Percentiles rank a stretch among this genome's conserved stretches.
Conservation (phyloP, 2,797 vertebrate species). For the Anguilla pacifica region DNA sequence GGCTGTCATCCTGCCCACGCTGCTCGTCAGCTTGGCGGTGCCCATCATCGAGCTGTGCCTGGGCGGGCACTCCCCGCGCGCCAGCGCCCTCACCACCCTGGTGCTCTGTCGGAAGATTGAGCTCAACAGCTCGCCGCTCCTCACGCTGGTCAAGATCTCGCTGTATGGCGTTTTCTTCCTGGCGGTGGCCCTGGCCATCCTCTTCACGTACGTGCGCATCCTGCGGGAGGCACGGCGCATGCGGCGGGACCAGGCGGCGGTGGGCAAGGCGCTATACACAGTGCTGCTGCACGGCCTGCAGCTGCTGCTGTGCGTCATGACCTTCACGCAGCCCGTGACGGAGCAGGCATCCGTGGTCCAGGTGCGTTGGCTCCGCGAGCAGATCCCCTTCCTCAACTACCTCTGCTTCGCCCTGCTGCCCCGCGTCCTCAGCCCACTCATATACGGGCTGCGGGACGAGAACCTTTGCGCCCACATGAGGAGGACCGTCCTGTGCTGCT, state of each 20-base stretch:
- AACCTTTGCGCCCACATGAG: slow-evolving; percentile 45
- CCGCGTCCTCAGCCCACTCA: slow-evolving; percentile 48
- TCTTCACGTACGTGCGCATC: slow-evolving; percentile 75
- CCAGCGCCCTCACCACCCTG: slow-evolving; percentile 48
- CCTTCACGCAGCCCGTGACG: slow-evolving; percentile 65
- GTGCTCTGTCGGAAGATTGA: slow-evolving; percentile 49
- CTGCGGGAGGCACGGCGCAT: slow-evolving; percentile 68
- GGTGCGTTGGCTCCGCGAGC: slow-evolving; percentile 49
- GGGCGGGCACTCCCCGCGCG: slow-evolving; percentile 15
- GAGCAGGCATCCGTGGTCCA: slow-evolving; percentile 52
- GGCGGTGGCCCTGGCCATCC: slow-evolving; percentile 63
- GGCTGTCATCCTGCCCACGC: slow-evolving; percentile 62
- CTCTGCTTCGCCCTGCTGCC: slow-evolving; percentile 40
- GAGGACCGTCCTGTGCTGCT: slow-evolving; percentile 51
- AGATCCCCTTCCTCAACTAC: slow-evolving; percentile 61
- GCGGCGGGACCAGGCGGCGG: slow-evolving; percentile 59
- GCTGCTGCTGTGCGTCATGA: slow-evolving; percentile 69
- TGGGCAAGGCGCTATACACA: slow-evolving; percentile 70
- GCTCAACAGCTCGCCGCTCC: slow-evolving; percentile 58
- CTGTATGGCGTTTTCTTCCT: slow-evolving; percentile 62
- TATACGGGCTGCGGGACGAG: slow-evolving; percentile 53
- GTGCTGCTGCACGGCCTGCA: slow-evolving; percentile 75
- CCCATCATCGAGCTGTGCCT: slow-evolving; percentile 52
- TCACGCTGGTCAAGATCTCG: slow-evolving; percentile 57
- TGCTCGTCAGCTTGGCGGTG: slow-evolving; percentile 59